A percentile compares a stretch with the other conserved stretches of the same genome.
These are phyloP conservation scores for Aelia acuminata DNA, from an alignment of 2,888 invertebrate species.

Conservation along the genomic window DNA sequence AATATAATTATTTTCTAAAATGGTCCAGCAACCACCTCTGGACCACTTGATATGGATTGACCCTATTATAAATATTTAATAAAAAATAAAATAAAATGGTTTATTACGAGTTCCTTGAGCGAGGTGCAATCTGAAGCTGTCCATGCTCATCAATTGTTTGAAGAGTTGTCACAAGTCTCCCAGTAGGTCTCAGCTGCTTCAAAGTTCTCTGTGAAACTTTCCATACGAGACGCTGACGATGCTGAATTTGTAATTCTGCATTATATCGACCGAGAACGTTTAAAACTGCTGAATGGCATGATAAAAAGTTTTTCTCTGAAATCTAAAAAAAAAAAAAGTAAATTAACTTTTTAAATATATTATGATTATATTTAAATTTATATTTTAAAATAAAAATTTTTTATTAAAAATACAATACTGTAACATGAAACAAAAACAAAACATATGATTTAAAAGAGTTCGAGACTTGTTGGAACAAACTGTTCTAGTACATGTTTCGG, in stretches of 20 bases:
- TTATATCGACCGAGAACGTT: constrained; percentile 81
- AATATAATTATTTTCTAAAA: no score
- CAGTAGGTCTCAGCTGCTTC: constrained; percentile 81
- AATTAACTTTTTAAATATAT: no score
- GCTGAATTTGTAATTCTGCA: constrained; percentile 77
- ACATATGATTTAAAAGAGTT: no score
- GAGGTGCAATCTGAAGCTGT: constrained; percentile 66
- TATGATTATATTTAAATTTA: no score
- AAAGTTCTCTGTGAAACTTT: constrained; percentile 81
- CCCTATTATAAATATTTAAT: neutral
- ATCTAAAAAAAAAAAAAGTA: constrained; percentile 72
- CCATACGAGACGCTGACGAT: constrained; percentile 84
- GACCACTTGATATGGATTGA: no score
- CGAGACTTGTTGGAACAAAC: no score
- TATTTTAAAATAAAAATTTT: no score
- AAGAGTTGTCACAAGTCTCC: constrained; percentile 79
- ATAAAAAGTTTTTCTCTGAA: constrained; percentile 76
- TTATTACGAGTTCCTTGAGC: constrained; percentile 52
- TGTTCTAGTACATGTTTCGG: no score
- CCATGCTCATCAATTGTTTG: constrained; percentile 82
- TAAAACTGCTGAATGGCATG: constrained; percentile 76
- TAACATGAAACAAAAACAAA: no score
- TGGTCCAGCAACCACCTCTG: no score
- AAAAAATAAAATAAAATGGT: neutral
- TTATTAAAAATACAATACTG: no score